Evolutionary conservation across 2,888 invertebrate genomes (phyloP).

Genomic region (Pristionchus exspectatus): DNA sequence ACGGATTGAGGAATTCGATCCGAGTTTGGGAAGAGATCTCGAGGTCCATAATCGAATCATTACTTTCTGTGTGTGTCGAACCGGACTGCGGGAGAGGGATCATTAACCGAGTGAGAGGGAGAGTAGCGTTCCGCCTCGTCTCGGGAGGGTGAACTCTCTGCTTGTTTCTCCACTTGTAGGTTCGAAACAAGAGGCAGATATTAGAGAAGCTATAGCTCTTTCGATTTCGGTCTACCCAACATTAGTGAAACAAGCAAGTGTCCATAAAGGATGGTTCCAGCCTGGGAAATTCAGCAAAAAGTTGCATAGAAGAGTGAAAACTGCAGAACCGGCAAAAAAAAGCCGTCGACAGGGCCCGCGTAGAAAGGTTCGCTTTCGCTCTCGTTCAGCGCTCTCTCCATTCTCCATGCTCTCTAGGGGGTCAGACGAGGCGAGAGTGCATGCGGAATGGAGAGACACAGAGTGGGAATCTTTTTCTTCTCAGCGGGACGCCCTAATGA

Average conservation of each 20-base stretch:
- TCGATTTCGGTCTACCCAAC: too few species aligned
- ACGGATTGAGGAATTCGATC: not conserved
- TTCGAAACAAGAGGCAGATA: too few species aligned
- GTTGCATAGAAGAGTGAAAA: not conserved
- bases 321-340: not conserved
- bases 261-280: not conserved
- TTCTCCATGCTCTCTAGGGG: not conserved
- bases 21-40: not conserved
- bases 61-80: not conserved
- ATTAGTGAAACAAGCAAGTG: not conserved
- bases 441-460: not conserved
- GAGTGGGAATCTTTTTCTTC: not conserved
- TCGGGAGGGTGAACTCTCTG: too few species aligned
- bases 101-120: not conserved
- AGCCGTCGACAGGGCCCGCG: not conserved
- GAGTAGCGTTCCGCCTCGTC: too few species aligned
- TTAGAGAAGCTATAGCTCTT: too few species aligned
- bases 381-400: not conserved
- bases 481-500: not conserved
- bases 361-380: slow-evolving; percentile 10
- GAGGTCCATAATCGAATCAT: slow-evolving; percentile 30
- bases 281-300: not conserved
- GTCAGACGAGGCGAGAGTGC: not conserved
- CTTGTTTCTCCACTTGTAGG: too few species aligned
- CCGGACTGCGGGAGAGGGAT: not conserved